Conservation (phyloP, 2,113 vertebrate genomes). For the Erythrocercus mccallii region DNA sequence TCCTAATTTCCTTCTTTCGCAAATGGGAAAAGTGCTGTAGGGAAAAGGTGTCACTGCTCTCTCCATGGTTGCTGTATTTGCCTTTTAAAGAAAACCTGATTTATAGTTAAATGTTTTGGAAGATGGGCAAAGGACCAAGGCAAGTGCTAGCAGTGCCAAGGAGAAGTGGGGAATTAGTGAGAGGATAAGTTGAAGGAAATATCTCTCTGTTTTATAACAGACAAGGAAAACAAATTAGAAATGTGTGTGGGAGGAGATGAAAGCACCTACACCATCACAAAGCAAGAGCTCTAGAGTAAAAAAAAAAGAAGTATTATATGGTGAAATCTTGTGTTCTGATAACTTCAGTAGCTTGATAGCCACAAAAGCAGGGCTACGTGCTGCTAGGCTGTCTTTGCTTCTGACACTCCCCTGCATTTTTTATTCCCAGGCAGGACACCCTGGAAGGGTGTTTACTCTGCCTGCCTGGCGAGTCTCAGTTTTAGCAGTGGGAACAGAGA, state of each 20-base stretch:
- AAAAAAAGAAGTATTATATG: not conserved
- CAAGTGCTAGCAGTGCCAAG: not conserved
- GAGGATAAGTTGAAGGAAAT: slow-evolving; percentile 2
- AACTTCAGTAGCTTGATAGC: not conserved
- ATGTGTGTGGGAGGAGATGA: not conserved
- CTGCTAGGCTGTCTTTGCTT: not conserved
- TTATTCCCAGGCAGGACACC: not conserved
- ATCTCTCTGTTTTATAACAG: not conserved
- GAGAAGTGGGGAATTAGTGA: slow-evolving; percentile 12
- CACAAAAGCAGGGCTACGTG: not conserved
- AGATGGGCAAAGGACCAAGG: slow-evolving; percentile 27
- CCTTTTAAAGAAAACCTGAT: slow-evolving; percentile 5
- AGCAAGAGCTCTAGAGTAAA: not conserved
- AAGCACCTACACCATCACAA: not conserved
- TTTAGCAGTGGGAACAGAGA: not conserved
- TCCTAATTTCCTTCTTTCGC: not conserved
- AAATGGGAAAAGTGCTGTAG: not conserved
- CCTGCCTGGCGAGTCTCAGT: not conserved
- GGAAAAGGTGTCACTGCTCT: not conserved
- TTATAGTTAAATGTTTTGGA: slow-evolving; percentile 18
- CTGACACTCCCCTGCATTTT: not conserved
- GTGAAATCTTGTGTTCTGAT: not conserved
- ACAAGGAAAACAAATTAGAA: slow-evolving; percentile 15
- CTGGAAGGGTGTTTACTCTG: not conserved
- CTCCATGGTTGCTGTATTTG: not conserved